Evolutionary conservation across 2,113 vertebrate genomes (phyloP).

Genomic region (Rattus norvegicus): GRCr8 NC_086030.1:44689501-44690000

Average conservation of each 20-base stretch:
- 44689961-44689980: neutral
- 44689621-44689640: neutral
- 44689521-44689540: neutral
- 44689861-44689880: neutral
- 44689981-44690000: neutral
- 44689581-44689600: neutral
- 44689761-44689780: no score
- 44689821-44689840: neutral
- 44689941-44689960: neutral
- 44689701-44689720: neutral
- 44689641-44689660: neutral
- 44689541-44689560: neutral
- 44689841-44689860: neutral
- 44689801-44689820: neutral
- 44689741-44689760: neutral
- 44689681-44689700: no score
- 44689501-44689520: neutral
- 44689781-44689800: neutral
- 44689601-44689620: neutral
- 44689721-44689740: neutral
- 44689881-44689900: neutral
- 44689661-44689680: neutral
- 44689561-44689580: fast-evolving
- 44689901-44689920: neutral
- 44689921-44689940: neutral